Conservation (phyloP, 2,797 vertebrate species). For the Hapalemur alaotrensis region DNA sequence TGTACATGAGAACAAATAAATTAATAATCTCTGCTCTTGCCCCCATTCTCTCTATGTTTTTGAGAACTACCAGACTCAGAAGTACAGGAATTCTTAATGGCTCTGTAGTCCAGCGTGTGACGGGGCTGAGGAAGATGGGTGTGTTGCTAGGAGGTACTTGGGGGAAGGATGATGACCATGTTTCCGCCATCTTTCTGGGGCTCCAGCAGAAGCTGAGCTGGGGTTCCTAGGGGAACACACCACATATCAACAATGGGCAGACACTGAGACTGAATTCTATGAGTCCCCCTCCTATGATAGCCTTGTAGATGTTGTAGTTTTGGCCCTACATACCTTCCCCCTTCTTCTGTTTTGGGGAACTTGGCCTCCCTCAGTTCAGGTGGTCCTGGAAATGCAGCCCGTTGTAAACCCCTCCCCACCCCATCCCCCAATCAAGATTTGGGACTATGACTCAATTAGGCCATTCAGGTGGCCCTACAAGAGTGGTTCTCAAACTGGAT, state of each 20-base stretch:
- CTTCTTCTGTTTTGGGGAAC: not conserved
- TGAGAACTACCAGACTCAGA: not conserved
- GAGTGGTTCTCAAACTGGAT: not conserved
- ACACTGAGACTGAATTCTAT: not conserved
- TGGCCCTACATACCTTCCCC: not conserved
- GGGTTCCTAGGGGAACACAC: not conserved
- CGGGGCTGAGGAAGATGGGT: not conserved
- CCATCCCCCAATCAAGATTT: not conserved
- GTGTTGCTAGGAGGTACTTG: not conserved
- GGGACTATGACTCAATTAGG: not conserved
- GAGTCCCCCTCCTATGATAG: not conserved
- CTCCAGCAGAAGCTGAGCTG: not conserved
- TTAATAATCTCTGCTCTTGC: not conserved
- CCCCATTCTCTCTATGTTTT: not conserved
- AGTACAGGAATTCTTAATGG: not conserved
- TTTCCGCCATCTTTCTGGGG: not conserved
- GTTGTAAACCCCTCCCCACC: not conserved
- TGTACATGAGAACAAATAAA: not conserved
- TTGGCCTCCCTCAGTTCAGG: not conserved
- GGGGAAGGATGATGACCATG: not conserved
- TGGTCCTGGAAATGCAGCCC: not conserved
- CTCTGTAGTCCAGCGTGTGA: not conserved
- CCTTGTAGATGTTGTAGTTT: not conserved
- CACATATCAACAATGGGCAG: not conserved
- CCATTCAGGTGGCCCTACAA: not conserved